Base-by-base conservation (phyloP, 92 coral and sea anemone genomes). In the Anthopleura xanthogrammica region DNA sequence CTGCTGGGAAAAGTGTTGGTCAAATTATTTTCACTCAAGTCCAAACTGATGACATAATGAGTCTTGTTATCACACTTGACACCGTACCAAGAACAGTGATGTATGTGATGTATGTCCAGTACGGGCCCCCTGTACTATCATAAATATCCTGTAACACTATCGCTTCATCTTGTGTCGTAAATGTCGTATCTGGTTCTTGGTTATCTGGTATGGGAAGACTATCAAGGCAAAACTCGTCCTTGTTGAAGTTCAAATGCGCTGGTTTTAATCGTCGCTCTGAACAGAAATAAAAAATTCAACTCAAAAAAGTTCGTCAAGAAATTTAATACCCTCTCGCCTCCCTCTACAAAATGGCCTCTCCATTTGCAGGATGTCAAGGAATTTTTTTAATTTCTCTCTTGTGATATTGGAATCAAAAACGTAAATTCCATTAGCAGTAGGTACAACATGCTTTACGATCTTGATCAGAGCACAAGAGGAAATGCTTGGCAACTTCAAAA, bases 31-130 rank as follows among this genome's bases (percentile, higher is more conserved):
- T 80, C 46, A 1, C 65, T 40, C 81, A 94, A 75, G 78, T 55
- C 58, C 66, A 94, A 83, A 57, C 92, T 86, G 77, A 92, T 90
- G 14, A 94, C 74, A 84, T 92, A 86, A 64, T 79, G 84, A 22
- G 84, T 80, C 23, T 41, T 80, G 41, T 70, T 75, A 12, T 94
- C 86, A 54, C 98, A 94, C 77, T 87, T 86, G 14, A 94, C 79
- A 54, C 98, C 98, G 68, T 75, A 89, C 98, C 95, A 94, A n/a
- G 79, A n/a, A 86, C 98, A 94, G 79, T 94, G 95, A 10, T 86
- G 46, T 11, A 77, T 62, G 29, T 62, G 70, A 54, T 72, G n/a
- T n/a, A n/a, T n/a, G 52, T 0, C 98, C 98, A 94, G 41, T 80
- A 41, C 13, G 64, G 22, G 20, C 98, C 98, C 48, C 87, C 88